Base-by-base conservation (phyloP, 1,140 invertebrate species). In the Apis laboriosa region DNA sequence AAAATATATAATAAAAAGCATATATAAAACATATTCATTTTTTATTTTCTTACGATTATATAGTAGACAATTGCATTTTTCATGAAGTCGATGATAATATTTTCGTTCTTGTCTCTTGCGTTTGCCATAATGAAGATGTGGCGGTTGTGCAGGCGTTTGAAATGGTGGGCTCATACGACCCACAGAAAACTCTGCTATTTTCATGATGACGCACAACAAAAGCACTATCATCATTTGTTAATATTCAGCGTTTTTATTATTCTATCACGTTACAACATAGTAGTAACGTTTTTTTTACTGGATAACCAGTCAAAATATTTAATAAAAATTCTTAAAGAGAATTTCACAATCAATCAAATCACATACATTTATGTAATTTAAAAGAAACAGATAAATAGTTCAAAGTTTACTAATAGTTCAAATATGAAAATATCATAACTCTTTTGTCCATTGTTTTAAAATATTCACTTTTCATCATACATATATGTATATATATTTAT, bases 171-270 rank as follows among this genome's bases (percentile, higher is more conserved):
- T 92, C 15, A 66, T 82, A 55, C 90, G 92, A 73, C 91, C 92
- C 88, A 92, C 91, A 58, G 93, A 94, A 82, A 93, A 93, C 90
- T 94, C 93, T 70, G 94, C 94, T 90, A 94, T 94, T 90, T 94
- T 94, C 94, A 94, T 94, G 84, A 94, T 94, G 89, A 94, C 92
- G 88, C 93, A 94, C 88, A 94, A 88, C 85, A 94, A 83, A 89
- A 94, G 86, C 88, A 94, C 93, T 92, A 94, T 88, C 93, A 94
- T 94, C 92, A 94, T 94, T 88, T 74, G 84, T 84, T 58, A 71
- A 78, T 85, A 60, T 83, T 78, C 56, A 72, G 51, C 34, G 58
- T 78, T 78, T 66, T 78, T 70, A 34, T 64, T 78, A 53, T 34
- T 19, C 63, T 81, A 63, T 84, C 66, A 75, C 66, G 66, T 71